Base-by-base conservation (phyloP, 2,888 invertebrate species). In the Agrypnus murinus region DNA sequence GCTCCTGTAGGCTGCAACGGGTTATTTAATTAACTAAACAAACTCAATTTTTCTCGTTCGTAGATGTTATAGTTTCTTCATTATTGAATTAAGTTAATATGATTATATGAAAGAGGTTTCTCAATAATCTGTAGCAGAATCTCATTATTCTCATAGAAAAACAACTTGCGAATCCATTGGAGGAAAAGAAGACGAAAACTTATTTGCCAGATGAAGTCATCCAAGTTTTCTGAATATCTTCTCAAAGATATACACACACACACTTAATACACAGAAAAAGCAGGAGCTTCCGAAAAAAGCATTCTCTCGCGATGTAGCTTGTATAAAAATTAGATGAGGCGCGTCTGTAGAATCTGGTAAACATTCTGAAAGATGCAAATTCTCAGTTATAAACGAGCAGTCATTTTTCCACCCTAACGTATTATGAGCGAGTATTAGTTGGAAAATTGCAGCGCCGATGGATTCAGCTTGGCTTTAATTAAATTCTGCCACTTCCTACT, bases 401-500 rank as follows among this genome's bases (percentile, higher is more conserved):
- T 78, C 78, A 79, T 81, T 81, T 79, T 81, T 79, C 78, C 76
- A 70, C 76, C 75, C 76, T 71, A 74, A 74, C 76, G 75, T 75
- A 79, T 78, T 79, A 78, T 77, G 77, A 75, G 72, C 74, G 78
- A 77, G 79, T 79, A 79, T 80, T 80, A 80, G 79, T 80, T 77
- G 74, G 78, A 80, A 80, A 80, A 81, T 79, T 81, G 79, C 80
- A 75, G 77, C 75, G 74, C 74, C 75, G 79, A 80, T 80, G 80
- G 80, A 80, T 81, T 79, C 76, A 76, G 77, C 77, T 78, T 75
- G 74, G 76, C 25, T 80, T 80, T 81, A 81, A 81, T 81, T 81
- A 81, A 81, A 81, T 81, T 80, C 79, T 75, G 78, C 77, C 79
- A 79, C 78, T 78, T 78, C 75, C 74, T 60, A 57, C 32, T 34